Evolutionary conservation across 2,888 invertebrate species (phyloP).

Genomic region (Elmis aenea): DNA sequence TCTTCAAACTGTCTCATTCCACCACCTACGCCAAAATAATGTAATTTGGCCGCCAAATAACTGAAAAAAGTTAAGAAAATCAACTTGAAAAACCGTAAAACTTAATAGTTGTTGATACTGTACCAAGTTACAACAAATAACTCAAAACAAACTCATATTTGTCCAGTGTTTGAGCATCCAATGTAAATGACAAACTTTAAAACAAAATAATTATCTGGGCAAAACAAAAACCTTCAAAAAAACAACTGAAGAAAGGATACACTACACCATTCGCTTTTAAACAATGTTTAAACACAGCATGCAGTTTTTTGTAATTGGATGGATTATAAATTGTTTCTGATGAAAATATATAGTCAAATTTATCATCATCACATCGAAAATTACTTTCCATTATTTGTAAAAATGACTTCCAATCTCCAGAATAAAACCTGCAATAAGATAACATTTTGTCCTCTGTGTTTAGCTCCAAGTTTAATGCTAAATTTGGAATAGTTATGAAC

Average conservation of each 20-base stretch:
- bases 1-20: conserved; percentile 72
- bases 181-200: too few relatives aligned
- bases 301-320: conserved; percentile 71
- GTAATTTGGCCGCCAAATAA: conserved; percentile 82
- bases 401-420: conserved; percentile 63
- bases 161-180: too few relatives aligned
- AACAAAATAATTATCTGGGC: too few relatives aligned
- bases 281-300: conserved; percentile 59
- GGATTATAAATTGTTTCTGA: conserved; percentile 92
- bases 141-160: too few relatives aligned
- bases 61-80: conserved; percentile 32
- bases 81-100: too few relatives aligned
- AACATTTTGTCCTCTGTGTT: conserved; percentile 33
- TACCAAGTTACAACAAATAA: too few relatives aligned
- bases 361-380: conserved; percentile 55
- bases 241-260: conserved; percentile 50
- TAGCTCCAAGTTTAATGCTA: conserved; percentile 57
- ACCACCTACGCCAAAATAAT: conserved; percentile 96
- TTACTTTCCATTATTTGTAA: conserved; percentile 41
- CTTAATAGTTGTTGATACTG: too few relatives aligned
- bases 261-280: conserved; percentile 59
- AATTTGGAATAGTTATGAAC: conserved; percentile 76
- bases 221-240: background rate
- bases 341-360: conserved; percentile 82
- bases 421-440: conserved; percentile 54